phyloP scores from a whole-genome alignment of 1,140 invertebrate species.

The Spodoptera frugiperda region DNA sequence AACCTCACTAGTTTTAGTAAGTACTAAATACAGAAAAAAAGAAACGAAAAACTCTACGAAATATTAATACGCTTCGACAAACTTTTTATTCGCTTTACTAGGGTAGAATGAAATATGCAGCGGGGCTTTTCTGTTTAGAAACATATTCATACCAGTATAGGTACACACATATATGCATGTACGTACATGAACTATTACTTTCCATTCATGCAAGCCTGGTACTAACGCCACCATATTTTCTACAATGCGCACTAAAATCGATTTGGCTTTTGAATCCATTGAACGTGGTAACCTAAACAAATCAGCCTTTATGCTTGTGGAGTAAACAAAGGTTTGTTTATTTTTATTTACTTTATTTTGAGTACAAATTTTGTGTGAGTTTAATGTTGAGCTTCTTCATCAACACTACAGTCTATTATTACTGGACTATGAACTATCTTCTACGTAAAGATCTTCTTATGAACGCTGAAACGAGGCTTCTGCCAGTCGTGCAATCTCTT shows the following conservation, averaged over 20 bases:
- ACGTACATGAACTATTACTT: neutral
- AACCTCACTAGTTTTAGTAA: no score
- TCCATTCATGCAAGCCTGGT: slow-evolving; percentile 12
- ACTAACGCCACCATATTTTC: slow-evolving; percentile 1
- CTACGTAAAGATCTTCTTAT: no score
- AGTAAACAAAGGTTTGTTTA: neutral
- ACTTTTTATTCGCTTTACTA: slow-evolving; percentile 3
- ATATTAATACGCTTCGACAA: neutral
- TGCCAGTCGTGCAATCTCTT: no score
- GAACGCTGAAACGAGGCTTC: no score
- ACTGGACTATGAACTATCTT: no score
- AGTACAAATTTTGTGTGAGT: neutral
- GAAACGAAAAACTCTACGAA: neutral
- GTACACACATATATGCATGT: neutral
- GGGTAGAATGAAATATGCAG: slow-evolving; percentile 7
- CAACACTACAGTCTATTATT: no score
- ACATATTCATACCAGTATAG: no score
- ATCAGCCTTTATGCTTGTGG: slow-evolving; percentile 2
- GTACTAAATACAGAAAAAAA: neutral
- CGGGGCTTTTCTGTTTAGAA: neutral
- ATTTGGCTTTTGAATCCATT: slow-evolving; percentile 9
- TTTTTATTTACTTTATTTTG: slow-evolving; percentile 1
- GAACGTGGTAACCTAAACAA: slow-evolving; percentile 15
- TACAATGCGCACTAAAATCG: slow-evolving; percentile 12
- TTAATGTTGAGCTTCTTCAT: neutral